These are phyloP conservation scores for Mormoops blainvillei DNA, from an alignment of 2,113 vertebrate genomes.

Conservation along the genomic window DNA sequence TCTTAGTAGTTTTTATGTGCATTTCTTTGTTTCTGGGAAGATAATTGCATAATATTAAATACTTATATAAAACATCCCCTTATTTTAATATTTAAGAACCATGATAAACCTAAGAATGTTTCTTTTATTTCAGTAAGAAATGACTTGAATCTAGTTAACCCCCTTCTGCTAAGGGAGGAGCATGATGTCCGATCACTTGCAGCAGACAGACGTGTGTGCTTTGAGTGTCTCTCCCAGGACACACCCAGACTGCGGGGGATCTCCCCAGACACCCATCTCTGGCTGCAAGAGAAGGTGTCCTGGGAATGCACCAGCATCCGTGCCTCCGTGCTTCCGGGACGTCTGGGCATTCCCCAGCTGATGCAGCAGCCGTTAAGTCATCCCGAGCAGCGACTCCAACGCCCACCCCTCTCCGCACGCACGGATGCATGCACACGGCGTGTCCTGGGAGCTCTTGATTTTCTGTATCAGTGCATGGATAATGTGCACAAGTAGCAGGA, in stretches of 20 bases:
- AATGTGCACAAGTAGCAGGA: background rate
- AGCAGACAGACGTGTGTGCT: background rate
- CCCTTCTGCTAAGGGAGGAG: background rate
- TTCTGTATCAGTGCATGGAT: background rate
- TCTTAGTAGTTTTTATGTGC: background rate
- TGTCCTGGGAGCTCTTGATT: background rate
- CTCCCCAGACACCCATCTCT: background rate
- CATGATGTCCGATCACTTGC: background rate
- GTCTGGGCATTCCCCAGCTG: background rate
- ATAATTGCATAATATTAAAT: background rate
- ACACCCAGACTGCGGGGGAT: background rate
- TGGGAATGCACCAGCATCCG: background rate
- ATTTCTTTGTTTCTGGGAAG: background rate
- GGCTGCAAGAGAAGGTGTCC: background rate
- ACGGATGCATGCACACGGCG: background rate
- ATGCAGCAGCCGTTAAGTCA: background rate
- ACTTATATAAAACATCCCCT: background rate
- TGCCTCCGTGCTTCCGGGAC: background rate
- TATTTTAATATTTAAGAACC: background rate
- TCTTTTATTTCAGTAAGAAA: background rate
- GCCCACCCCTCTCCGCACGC: fast-evolving
- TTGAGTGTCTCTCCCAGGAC: background rate
- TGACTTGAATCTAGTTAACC: background rate
- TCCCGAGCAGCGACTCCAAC: background rate
- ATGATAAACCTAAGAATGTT: background rate